Conservation (phyloP, 2,797 vertebrate species). For the Corythornis leucogaster region DNA sequence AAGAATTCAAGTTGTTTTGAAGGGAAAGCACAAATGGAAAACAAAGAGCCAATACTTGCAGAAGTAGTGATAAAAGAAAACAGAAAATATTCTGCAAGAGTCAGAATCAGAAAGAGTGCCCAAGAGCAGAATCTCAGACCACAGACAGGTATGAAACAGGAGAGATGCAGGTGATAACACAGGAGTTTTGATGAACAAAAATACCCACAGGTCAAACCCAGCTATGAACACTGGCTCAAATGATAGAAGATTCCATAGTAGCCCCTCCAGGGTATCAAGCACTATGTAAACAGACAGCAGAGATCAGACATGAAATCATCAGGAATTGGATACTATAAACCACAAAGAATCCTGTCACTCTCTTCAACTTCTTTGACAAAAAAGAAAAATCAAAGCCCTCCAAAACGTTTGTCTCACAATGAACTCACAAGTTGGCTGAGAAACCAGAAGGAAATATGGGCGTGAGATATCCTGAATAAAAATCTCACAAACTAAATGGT, state of each 20-base stretch:
- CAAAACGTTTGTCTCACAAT: background rate
- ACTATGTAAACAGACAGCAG: background rate
- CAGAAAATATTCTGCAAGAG: background rate
- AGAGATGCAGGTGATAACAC: background rate
- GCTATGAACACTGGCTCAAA: background rate
- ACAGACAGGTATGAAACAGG: background rate
- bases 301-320: conserved; percentile 6
- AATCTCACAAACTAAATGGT: background rate
- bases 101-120: background rate
- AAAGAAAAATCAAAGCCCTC: background rate
- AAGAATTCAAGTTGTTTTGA: background rate
- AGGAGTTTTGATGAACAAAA: background rate
- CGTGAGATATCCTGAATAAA: background rate
- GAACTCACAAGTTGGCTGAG: background rate
- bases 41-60: background rate
- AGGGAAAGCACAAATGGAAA: background rate
- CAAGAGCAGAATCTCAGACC: background rate
- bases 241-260: background rate
- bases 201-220: background rate
- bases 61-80: background rate
- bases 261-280: background rate
- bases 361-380: background rate
- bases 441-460: background rate
- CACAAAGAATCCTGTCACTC: background rate
- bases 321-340: background rate